Evolutionary conservation across 1,140 invertebrate species (phyloP), one percentile per base, ranked within the genome.

Genomic region (Liolophura sinensis): DNA sequence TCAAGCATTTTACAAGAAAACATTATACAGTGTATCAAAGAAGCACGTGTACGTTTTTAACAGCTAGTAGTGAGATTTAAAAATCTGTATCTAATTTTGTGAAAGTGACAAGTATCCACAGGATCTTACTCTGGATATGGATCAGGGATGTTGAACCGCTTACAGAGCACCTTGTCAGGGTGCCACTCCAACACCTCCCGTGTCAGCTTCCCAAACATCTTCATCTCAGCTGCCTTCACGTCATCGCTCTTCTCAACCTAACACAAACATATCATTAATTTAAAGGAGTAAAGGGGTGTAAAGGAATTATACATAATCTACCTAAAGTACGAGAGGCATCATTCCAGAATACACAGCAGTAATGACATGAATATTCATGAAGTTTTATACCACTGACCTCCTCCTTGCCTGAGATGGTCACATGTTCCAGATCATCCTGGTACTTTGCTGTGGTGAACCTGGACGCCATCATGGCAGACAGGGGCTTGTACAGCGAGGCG

Each of bases 91-190:
- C 9, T 40, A 40, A 40, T 40, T 3, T 9, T 5, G 31, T 40
- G 31, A 40, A 40, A 40, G 9, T 40, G 31, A 40, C 3, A 40
- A 40, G 31, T 40, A 5, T 40, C 31, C 20, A 56, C 15, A 27
- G 65, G 61, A 18, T 73, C 78, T 78, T 78, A 89, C 86, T 88
- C 86, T 67, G 88, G 87, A 76, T 89, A 91, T 0, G 95, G 94
- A 84, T 97, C 92, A 0, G 95, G 92, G 14, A 99, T 90, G 82
- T 99, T 99, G 78, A 98, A 98, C 51, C 96, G 86, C 78, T 94
- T 94, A 78, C 94, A 98, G 0, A 99, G 85, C 18, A 97, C 77
- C 61, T 89, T 86, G 61, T 90, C 89, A 1, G 97, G 97, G 73
- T 92, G 89, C 97, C 97, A 99, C 64, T 90, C 87, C 11, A 78